Base-by-base conservation (phyloP, 1,140 invertebrate species). In the Agraylea sexmaculata region DNA sequence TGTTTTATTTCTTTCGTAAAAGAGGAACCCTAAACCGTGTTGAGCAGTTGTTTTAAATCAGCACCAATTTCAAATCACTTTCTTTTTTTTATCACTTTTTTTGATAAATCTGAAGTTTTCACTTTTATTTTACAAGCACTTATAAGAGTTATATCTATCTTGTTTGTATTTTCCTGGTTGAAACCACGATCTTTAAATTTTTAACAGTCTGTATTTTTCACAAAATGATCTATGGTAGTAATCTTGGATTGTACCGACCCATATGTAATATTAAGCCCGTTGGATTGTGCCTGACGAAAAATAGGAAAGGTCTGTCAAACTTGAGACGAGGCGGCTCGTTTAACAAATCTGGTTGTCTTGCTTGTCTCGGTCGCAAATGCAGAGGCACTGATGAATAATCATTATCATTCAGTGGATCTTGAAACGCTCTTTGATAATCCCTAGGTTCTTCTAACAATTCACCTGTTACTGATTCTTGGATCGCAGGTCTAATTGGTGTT, bases 251-350 rank as follows among this genome's bases (percentile, higher is more conserved):
- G 59, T 86, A 88, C 53, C 83, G 69, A 30, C 84, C 84, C 69
- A 86, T 83, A 53, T 85, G 81, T 23, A 89, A 63, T 50, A 89
- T 84, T 62, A 87, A 74, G 42, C 85, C 84, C 5, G 83, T 83
- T 2, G 84, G 86, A 59, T 88, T 88, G 55, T 89, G 86, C 53
- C 85, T 69, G 10, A 87, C 80, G 45, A 87, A 82, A 55, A 83
- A 89, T 3, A 89, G 63, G 66, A 89, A 89, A 1, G 86, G 85
- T 53, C 83, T 71, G 46, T 89, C 84, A 51, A 87, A 79, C 51
- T 82, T 75, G 45, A 89, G 68, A 53, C 83, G 68, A 2, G 77
- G 76, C 16, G 39, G 58, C 40, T 66, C 63, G 1, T 55, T 52
- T 43, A 50, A 58, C 36, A 58, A 53, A 29, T 84, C 75, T 0